A percentile compares a stretch with the other conserved stretches of the same genome.
Conservation (phyloP, 2,797 vertebrate genomes). For the Pseudochirops corinnae region DNA sequence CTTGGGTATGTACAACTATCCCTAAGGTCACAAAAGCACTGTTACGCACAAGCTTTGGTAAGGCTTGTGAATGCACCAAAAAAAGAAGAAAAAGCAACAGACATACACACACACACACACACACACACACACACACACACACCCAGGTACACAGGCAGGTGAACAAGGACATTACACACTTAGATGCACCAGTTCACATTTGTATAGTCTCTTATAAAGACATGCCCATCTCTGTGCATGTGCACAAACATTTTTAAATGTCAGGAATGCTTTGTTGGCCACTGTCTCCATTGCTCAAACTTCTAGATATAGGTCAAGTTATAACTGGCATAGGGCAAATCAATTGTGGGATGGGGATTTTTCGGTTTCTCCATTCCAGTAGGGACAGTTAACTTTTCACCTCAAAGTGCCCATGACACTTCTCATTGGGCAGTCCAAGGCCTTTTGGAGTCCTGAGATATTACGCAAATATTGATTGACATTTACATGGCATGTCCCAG, state of each 20-base stretch:
- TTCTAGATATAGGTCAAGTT: not conserved
- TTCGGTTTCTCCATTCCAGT: not conserved
- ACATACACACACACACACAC: not conserved
- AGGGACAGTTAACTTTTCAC: not conserved
- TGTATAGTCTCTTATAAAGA: not conserved
- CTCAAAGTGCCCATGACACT: not conserved
- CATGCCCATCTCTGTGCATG: not conserved
- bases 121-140: not conserved
- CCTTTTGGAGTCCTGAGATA: not conserved
- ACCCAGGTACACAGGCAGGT: not conserved
- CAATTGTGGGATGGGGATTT: not conserved
- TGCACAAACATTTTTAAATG: not conserved
- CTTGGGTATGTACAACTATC: not conserved
- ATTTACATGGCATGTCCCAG: not conserved
- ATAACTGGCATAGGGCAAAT: not conserved
- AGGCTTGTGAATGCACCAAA: not conserved
- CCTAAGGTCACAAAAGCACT: not conserved
- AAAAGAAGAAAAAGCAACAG: not conserved
- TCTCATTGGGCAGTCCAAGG: constrained; percentile 24
- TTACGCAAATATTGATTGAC: not conserved
- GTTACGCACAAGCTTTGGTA: not conserved
- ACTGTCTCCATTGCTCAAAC: not conserved
- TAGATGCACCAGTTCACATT: constrained; percentile 10
- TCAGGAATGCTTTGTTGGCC: not conserved
- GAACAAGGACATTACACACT: not conserved